phyloP scores from a whole-genome alignment of 2,888 invertebrate species.

The Gasteruption jaculator region DNA sequence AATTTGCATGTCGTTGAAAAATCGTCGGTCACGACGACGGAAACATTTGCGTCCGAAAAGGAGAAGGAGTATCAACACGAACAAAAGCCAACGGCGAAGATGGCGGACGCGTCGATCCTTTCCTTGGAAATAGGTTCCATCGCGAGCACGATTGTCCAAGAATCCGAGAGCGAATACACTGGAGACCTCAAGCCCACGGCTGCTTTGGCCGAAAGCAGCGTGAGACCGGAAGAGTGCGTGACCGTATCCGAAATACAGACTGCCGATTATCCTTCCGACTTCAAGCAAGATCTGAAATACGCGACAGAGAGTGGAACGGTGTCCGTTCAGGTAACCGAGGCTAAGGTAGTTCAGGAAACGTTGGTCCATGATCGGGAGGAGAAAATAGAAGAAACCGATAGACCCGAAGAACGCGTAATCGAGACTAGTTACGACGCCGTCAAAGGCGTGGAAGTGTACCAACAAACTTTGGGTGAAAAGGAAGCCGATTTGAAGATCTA shows the following conservation, averaged over 20 bases:
- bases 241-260: constrained; percentile 59
- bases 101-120: constrained; percentile 50
- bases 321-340: constrained; percentile 60
- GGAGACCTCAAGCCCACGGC: constrained; percentile 54
- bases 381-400: constrained; percentile 40
- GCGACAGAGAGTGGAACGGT: constrained; percentile 55
- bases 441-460: constrained; percentile 59
- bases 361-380: constrained; percentile 65
- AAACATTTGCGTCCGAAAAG: constrained; percentile 60
- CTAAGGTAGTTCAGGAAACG: constrained; percentile 61
- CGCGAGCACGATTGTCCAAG: constrained; percentile 61
- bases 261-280: constrained; percentile 56
- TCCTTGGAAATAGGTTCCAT: constrained; percentile 59
- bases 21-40: constrained; percentile 59
- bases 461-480: constrained; percentile 63
- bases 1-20: constrained; percentile 60
- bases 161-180: constrained; percentile 61
- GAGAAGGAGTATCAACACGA: constrained; percentile 55
- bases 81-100: constrained; percentile 44
- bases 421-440: constrained; percentile 59
- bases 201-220: constrained; percentile 57
- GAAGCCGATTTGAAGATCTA: constrained; percentile 58
- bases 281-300: constrained; percentile 56
- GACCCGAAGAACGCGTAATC: constrained; percentile 46
- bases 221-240: constrained; percentile 60